These are phyloP conservation scores for Agrotis segetum DNA, from an alignment of 2,888 invertebrate genomes.

Conservation along the genomic window DNA sequence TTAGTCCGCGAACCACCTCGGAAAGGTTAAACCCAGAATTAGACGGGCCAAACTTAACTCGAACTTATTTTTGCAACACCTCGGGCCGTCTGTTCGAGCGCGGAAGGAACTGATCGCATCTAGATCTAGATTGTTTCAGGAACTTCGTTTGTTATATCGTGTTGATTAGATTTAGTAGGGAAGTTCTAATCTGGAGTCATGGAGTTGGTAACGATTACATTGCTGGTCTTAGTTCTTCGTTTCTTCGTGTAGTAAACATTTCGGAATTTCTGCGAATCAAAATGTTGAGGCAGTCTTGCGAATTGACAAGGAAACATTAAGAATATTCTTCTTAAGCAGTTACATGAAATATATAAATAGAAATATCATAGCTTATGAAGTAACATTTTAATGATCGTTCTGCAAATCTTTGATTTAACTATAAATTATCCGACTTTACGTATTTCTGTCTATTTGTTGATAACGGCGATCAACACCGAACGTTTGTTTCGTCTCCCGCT, in stretches of 20 bases:
- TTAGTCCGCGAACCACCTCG: conserved; percentile 81
- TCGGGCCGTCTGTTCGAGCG: conserved; percentile 54
- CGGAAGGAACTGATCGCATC: conserved; percentile 60
- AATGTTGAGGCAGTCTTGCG: neutral
- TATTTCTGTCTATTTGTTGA: conserved; percentile 56
- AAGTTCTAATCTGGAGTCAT: neutral
- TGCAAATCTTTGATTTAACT: conserved; percentile 44
- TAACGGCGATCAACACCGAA: conserved; percentile 44
- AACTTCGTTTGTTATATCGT: conserved; percentile 10
- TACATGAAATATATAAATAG: conserved; percentile 24
- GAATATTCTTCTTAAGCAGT: neutral
- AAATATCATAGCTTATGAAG: conserved; percentile 15
- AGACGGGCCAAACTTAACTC: conserved; percentile 87
- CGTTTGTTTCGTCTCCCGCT: conserved; percentile 48
- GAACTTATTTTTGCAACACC: conserved; percentile 81
- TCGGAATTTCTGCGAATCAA: neutral
- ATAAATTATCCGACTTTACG: conserved; percentile 63
- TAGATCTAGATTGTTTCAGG: conserved; percentile 45
- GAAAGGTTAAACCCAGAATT: conserved; percentile 87
- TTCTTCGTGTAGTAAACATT: neutral
- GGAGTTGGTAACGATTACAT: neutral
- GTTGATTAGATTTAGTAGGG: neutral
- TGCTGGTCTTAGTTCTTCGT: no score
- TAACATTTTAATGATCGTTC: conserved; percentile 50
- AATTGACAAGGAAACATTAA: neutral